Evolutionary conservation across 1,140 invertebrate species (phyloP).

Genomic region (Caerostris extrusa): DNA sequence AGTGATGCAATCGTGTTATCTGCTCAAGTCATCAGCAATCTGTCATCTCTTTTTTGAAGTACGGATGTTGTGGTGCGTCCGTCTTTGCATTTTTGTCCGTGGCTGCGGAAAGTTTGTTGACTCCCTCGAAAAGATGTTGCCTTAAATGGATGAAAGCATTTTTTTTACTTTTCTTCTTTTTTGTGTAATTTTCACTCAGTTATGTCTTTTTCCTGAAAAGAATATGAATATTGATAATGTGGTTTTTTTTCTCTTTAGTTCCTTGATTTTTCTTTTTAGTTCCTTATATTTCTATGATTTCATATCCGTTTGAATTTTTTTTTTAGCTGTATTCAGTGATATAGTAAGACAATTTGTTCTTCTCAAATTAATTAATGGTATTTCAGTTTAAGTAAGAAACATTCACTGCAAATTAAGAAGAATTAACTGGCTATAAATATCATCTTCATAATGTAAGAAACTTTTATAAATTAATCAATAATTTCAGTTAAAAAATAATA

Average conservation of each 20-base stretch:
- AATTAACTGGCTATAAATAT: too few species aligned
- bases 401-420: too few species aligned
- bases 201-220: neutral
- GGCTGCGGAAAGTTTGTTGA: slow-evolving; percentile 69
- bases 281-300: too few species aligned
- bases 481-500: too few species aligned
- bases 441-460: too few species aligned
- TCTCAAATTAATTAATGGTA: neutral
- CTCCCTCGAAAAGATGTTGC: neutral
- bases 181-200: neutral
- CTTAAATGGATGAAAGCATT: neutral
- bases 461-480: too few species aligned
- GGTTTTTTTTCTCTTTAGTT: neutral
- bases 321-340: too few species aligned
- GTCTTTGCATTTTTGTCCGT: slow-evolving; percentile 40
- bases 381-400: too few species aligned
- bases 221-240: neutral
- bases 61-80: slow-evolving; percentile 36
- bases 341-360: neutral
- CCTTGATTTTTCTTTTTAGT: too few species aligned
- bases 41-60: slow-evolving; percentile 55
- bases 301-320: too few species aligned
- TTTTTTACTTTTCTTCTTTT: neutral
- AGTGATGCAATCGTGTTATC: slow-evolving; percentile 54
- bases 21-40: neutral